These are phyloP conservation scores for Acanthosepion esculentum DNA, from an alignment of 2,888 invertebrate species.

Conservation along the genomic window DNA sequence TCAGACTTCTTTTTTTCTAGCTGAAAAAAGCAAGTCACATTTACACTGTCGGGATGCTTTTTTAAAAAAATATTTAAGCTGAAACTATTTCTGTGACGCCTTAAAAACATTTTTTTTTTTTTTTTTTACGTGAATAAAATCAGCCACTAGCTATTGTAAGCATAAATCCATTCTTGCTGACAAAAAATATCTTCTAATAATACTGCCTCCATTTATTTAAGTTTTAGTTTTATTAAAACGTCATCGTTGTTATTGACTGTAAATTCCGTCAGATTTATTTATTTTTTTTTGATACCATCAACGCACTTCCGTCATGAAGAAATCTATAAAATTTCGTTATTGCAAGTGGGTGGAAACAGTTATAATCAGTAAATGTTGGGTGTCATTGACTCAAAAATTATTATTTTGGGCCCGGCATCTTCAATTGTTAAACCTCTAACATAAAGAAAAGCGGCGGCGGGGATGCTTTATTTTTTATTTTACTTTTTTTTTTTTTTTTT, in stretches of 20 bases:
- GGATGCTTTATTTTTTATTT: no score
- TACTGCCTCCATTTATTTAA: background rate
- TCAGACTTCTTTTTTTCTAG: no score
- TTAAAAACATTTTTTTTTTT: no score
- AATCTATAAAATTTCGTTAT: background rate
- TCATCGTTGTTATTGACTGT: slow-evolving; percentile 8
- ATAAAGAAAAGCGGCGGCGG: background rate
- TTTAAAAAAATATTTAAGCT: no score
- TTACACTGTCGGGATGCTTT: no score
- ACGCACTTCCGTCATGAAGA: background rate
- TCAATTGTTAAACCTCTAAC: background rate
- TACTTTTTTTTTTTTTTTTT: background rate
- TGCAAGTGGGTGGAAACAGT: background rate
- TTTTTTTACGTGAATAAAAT: no score
- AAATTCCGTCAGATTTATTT: background rate
- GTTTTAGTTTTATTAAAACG: background rate
- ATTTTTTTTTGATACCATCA: background rate
- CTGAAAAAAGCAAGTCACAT: no score
- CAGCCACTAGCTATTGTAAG: no score
- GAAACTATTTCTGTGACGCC: no score
- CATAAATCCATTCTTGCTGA: no score
- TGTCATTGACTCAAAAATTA: background rate
- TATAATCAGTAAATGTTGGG: background rate
- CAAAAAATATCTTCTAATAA: background rate
- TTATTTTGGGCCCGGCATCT: background rate